Evolutionary conservation across 2,888 invertebrate species (phyloP), one percentile per base, ranked within the genome.

Genomic region (Crocallis elinguaria): DNA sequence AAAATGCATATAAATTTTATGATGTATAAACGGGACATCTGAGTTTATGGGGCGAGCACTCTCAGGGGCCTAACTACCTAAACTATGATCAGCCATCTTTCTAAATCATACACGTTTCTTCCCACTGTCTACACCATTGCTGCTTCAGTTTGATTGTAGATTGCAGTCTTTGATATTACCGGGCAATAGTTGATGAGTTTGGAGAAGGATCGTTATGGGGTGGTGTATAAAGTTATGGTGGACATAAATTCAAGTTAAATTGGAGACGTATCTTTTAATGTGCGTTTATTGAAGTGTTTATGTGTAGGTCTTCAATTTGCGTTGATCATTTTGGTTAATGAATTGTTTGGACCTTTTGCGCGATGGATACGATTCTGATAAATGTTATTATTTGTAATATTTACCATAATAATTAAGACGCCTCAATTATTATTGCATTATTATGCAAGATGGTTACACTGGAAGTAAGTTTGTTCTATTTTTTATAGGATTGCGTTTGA

Each of bases 1-100:
- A 89, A 88, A 88, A 75, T 88, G 88, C 85, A 88, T 88, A 88
- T 89, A 88, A 88, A 89, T 79, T 88, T 89, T 89, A 90, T 90
- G 88, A 83, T 81, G 88, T 87, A 88, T 88, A 85, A 90, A 88
- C 82, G 84, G 73, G 75, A 72, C 82, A 82, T 86, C 81, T 78
- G 38, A 83, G 76, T 88, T 89, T 88, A 89, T 88, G 87, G 69
- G 69, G 76, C 76, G 74, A 73, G 71, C 79, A 78, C 78, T 82
- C 70, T 72, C 69, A 70, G 84, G 84, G 85, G 82, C 74, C 75
- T 71, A 64, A 74, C 69, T 75, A 46, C 48, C 57, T 52, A 49
- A 50, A 52, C 49, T 45, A 42, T 36, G 43, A 42, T 55, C 54
- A 45, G 48, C 58, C 59, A 56, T 53, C 49, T 57, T 57, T 54